These are phyloP conservation scores for Meloidogyne chitwoodi DNA, from an alignment of 1,140 invertebrate species.

Conservation along the genomic window DNA sequence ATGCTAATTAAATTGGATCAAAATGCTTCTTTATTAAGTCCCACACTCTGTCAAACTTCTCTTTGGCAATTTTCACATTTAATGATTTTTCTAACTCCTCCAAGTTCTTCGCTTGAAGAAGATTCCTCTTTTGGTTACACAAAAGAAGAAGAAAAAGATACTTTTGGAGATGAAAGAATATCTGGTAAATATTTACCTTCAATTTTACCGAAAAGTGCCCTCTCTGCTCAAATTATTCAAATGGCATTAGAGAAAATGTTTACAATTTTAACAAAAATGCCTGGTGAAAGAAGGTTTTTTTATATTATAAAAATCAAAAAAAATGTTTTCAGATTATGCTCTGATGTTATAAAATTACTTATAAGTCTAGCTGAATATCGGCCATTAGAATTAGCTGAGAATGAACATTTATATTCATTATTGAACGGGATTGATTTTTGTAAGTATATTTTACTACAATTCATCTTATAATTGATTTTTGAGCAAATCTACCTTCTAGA, in stretches of 20 bases:
- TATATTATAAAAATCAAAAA: neutral
- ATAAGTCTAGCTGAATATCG: slow-evolving; percentile 25
- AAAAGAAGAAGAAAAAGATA: neutral
- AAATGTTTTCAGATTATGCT: slow-evolving; percentile 16
- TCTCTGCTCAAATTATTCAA: slow-evolving; percentile 15
- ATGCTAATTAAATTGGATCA: slow-evolving; percentile 14
- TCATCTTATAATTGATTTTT: neutral
- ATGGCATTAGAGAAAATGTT: slow-evolving; percentile 21
- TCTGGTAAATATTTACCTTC: slow-evolving; percentile 14
- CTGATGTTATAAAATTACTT: slow-evolving; percentile 19
- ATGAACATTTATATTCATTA: slow-evolving; percentile 25
- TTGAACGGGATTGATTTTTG: slow-evolving; percentile 12
- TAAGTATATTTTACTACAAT: neutral
- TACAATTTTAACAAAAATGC: slow-evolving; percentile 25
- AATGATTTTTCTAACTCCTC: slow-evolving; percentile 11
- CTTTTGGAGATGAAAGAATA: neutral
- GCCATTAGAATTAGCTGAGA: slow-evolving; percentile 16
- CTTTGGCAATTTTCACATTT: slow-evolving; percentile 11
- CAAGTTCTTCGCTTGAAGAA: neutral
- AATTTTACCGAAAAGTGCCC: neutral
- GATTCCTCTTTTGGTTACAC: neutral
- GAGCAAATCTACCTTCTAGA: slow-evolving; percentile 27
- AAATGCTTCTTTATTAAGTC: slow-evolving; percentile 12
- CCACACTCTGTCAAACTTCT: slow-evolving; percentile 15
- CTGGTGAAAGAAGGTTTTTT: slow-evolving; percentile 23